Conservation (phyloP, 2,797 vertebrate genomes). For the Sebastiscus albofasciatus region DNA sequence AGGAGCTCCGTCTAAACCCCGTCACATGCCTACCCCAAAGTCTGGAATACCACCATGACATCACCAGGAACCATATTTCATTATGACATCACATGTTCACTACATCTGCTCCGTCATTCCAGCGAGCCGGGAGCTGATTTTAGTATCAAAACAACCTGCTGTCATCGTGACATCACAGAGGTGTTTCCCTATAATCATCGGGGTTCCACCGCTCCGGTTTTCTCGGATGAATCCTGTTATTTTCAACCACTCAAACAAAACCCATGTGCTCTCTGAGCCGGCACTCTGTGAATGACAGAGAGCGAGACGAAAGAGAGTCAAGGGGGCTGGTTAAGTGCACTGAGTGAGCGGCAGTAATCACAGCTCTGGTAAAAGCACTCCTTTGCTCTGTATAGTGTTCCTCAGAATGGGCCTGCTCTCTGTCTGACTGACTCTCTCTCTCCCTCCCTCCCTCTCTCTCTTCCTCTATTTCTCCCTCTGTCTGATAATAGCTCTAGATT, state of each 20-base stretch:
- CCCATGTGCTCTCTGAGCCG: constrained; percentile 42
- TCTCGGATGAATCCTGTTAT: constrained; percentile 71
- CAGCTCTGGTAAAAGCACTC: constrained; percentile 83
- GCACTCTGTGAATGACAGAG: constrained; percentile 75
- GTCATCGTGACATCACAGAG: constrained; percentile 49
- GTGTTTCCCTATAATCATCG: constrained; percentile 65
- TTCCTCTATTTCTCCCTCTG: constrained; percentile 61
- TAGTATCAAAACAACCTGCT: constrained; percentile 17
- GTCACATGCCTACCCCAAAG: too few relatives aligned
- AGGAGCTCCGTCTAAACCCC: too few relatives aligned
- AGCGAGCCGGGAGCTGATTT: background rate
- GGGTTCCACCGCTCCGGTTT: constrained; percentile 63
- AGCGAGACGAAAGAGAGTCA: constrained; percentile 57
- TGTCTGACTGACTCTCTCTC: constrained; percentile 38
- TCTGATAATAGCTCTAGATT: constrained; percentile 85
- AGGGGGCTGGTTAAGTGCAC: constrained; percentile 82
- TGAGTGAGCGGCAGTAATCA: constrained; percentile 82
- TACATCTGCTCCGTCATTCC: background rate
- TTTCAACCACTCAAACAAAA: constrained; percentile 71
- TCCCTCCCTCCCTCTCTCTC: constrained; percentile 44
- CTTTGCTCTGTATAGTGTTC: constrained; percentile 69
- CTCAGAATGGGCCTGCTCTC: constrained; percentile 64
- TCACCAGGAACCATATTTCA: background rate
- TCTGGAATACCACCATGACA: background rate
- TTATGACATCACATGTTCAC: background rate